A percentile compares a stretch with the other conserved stretches of the same genome.
These are phyloP conservation scores for Pterocles burchelli DNA, from an alignment of 2,113 vertebrate genomes.

Conservation along the genomic window DNA sequence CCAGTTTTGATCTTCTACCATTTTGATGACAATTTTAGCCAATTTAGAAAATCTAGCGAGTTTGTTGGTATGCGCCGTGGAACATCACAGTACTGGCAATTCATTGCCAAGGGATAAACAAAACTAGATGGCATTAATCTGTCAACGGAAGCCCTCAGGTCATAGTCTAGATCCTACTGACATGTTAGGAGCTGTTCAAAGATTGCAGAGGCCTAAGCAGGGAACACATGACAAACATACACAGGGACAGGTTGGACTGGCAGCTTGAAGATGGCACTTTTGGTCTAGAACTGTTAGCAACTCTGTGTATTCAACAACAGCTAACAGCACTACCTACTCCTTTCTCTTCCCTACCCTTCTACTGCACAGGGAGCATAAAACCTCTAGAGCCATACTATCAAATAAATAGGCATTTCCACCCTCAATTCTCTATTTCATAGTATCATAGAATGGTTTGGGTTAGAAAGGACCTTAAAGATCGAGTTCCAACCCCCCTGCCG, in stretches of 20 bases:
- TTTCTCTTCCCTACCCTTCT: not conserved
- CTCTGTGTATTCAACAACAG: not conserved
- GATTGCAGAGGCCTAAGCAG: not conserved
- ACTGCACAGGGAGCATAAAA: not conserved
- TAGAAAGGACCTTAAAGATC: too few relatives aligned
- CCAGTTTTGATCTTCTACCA: not conserved
- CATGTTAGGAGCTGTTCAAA: rapidly evolving
- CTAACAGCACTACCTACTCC: not conserved
- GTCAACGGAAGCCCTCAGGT: not conserved
- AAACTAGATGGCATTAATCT: not conserved
- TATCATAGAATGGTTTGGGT: too few relatives aligned
- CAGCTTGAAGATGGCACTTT: not conserved
- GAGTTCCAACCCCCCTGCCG: too few relatives aligned
- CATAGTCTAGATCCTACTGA: not conserved
- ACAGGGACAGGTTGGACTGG: not conserved
- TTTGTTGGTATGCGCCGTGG: not conserved
- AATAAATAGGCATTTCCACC: not conserved
- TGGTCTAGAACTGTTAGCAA: not conserved
- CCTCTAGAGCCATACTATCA: not conserved
- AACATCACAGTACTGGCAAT: not conserved
- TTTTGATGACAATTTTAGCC: not conserved
- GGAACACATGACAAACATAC: rapidly evolving
- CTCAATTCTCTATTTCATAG: not conserved
- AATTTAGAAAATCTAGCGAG: not conserved
- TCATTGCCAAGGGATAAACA: not conserved